phyloP scores from a whole-genome alignment of 2,113 vertebrate species.

The Xenopus laevis region DNA sequence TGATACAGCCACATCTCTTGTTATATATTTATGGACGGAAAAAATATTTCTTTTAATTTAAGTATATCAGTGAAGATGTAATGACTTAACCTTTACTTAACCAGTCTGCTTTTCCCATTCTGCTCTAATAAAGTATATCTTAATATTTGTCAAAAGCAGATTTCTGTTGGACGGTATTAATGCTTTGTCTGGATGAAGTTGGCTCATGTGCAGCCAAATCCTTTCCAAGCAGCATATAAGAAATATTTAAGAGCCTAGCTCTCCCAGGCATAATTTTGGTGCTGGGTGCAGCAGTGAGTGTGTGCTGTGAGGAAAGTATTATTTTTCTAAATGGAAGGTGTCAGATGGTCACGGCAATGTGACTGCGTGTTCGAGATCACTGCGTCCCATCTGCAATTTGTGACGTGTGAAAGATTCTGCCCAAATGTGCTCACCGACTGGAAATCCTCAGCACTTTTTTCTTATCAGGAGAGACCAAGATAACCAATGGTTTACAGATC shows the following conservation, averaged over 20 bases:
- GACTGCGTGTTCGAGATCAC: constrained; percentile 99
- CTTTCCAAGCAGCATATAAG: constrained; percentile 73
- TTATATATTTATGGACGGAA: too few species aligned
- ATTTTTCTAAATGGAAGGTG: constrained; percentile 99
- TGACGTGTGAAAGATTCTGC: constrained; percentile 99
- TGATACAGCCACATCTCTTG: too few species aligned
- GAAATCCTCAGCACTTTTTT: constrained; percentile 98
- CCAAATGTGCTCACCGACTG: constrained; percentile 99
- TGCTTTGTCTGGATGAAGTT: constrained; percentile 60
- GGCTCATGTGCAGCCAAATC: constrained; percentile 71
- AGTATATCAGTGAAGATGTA: too few species aligned
- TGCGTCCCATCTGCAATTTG: constrained; percentile 99
- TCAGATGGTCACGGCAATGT: constrained; percentile 99
- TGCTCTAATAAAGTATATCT: background rate
- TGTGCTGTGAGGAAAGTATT: constrained; percentile 99
- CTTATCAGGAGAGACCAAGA: constrained; percentile 99
- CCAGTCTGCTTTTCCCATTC: background rate
- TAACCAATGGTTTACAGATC: constrained; percentile 99
- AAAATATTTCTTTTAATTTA: too few species aligned
- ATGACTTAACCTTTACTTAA: too few species aligned
- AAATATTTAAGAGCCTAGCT: constrained; percentile 80
- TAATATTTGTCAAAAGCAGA: constrained; percentile 56
- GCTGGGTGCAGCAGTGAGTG: constrained; percentile 95
- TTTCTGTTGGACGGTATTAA: constrained; percentile 35
- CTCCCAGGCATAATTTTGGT: constrained; percentile 95